Percentiles rank a stretch among this genome's conserved stretches.
These are phyloP conservation scores for Caranx ignobilis DNA, from an alignment of 2,113 vertebrate genomes.

Conservation along the genomic window DNA sequence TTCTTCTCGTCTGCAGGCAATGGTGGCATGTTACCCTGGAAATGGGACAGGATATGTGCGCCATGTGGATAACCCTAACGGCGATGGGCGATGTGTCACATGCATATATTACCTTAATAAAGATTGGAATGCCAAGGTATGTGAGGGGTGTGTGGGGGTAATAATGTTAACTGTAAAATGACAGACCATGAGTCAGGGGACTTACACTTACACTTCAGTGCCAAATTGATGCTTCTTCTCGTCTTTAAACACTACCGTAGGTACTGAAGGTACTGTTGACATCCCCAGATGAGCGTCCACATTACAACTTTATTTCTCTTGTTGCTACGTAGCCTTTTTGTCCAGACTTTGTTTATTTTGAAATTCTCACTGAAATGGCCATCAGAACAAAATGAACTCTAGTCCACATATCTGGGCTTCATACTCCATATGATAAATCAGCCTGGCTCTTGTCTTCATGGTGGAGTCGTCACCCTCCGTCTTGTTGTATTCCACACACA, in stretches of 20 bases:
- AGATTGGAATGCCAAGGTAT: constrained; percentile 97
- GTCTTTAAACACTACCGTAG: too few species aligned
- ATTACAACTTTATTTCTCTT: not conserved
- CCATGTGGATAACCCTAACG: constrained; percentile 96
- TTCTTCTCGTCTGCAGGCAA: constrained; percentile 86
- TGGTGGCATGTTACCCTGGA: constrained; percentile 98
- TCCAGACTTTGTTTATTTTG: constrained; percentile 5
- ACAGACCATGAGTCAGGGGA: not conserved
- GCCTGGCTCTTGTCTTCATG: not conserved
- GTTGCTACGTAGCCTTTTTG: not conserved
- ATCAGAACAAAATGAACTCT: not conserved
- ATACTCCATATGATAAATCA: constrained; percentile 8
- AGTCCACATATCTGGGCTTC: not conserved
- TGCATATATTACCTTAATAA: constrained; percentile 99
- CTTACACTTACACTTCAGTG: too few species aligned
- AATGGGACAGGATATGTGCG: constrained; percentile 95
- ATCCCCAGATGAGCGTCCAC: too few species aligned
- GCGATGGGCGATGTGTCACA: constrained; percentile 95
- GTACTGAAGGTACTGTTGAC: too few species aligned
- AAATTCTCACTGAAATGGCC: not conserved
- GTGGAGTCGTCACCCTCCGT: not conserved
- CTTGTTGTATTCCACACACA: constrained; percentile 2
- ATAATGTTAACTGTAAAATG: not conserved
- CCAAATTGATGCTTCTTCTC: too few species aligned
- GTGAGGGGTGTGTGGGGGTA: constrained; percentile 45